Evolutionary conservation across 2,113 vertebrate species (phyloP).

Genomic region (Athene cunicularia): DNA sequence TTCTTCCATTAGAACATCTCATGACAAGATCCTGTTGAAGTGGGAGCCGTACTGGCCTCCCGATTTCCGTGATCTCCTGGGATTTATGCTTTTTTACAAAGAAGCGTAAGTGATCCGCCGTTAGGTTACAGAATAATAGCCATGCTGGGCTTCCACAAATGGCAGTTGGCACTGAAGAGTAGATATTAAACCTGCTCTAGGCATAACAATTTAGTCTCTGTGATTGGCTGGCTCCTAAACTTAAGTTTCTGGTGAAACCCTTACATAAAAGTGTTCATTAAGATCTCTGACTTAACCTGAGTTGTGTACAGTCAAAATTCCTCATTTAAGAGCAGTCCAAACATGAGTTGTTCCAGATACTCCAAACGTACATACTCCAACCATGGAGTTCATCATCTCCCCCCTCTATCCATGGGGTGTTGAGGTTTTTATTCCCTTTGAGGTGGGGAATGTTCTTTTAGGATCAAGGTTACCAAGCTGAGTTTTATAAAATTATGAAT

Average conservation of each 20-base stretch:
- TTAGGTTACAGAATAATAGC: background rate
- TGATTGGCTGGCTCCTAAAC: background rate
- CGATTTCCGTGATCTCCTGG: constrained; percentile 93
- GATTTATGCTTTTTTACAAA: constrained; percentile 98
- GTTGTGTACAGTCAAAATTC: background rate
- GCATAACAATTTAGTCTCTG: background rate
- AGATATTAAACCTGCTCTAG: background rate
- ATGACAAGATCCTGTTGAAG: constrained; percentile 88
- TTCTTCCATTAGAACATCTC: constrained; percentile 79
- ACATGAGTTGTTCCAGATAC: background rate
- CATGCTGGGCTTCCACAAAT: background rate
- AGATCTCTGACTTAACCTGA: background rate
- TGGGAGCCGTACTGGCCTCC: constrained; percentile 94
- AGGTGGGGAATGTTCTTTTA: background rate
- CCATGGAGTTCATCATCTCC: background rate
- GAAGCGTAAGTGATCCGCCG: constrained; percentile 87
- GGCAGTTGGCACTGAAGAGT: background rate
- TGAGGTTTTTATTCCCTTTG: background rate
- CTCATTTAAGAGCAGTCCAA: background rate
- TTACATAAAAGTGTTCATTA: background rate
- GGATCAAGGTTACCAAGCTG: background rate
- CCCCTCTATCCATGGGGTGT: background rate
- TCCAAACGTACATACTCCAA: background rate
- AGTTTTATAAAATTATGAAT: background rate
- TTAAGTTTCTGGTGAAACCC: background rate